These are phyloP conservation scores for Dryas iulia DNA, from an alignment of 1,140 invertebrate genomes.

Conservation along the genomic window DNA sequence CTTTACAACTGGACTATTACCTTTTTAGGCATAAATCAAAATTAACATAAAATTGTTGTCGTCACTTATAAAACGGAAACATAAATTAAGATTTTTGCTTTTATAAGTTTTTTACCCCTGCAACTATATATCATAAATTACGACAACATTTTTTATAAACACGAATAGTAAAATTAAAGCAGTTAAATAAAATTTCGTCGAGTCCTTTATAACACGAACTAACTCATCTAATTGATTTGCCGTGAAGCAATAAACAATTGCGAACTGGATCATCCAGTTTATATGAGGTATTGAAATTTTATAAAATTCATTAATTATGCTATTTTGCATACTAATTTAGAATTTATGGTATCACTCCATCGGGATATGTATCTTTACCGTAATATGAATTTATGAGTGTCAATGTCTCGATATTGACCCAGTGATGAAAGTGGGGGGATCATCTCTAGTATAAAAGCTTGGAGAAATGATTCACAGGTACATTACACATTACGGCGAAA, in stretches of 20 bases:
- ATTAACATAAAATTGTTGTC: neutral
- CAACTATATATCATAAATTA: neutral
- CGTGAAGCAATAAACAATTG: neutral
- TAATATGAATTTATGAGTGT: constrained; percentile 66
- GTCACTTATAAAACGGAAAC: neutral
- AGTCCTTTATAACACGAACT: neutral
- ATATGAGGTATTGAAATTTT: constrained; percentile 4
- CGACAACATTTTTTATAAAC: neutral
- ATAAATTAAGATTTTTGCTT: neutral
- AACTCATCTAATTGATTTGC: constrained; percentile 1
- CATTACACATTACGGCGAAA: constrained; percentile 54
- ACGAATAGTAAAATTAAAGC: neutral
- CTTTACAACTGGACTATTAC: neutral
- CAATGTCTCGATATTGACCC: constrained; percentile 55
- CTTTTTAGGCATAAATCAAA: neutral
- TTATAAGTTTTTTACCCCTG: neutral
- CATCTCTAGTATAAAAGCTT: constrained; percentile 64
- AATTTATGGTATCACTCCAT: constrained; percentile 54
- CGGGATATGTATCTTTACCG: constrained; percentile 55
- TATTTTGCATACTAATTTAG: constrained; percentile 30
- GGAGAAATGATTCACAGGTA: constrained; percentile 62
- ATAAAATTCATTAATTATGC: constrained; percentile 21
- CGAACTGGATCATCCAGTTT: constrained; percentile 12
- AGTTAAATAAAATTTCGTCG: neutral
- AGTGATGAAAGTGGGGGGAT: constrained; percentile 54